Evolutionary conservation across 1,140 invertebrate genomes (phyloP).

Genomic region (Diorhabda elongata): DNA sequence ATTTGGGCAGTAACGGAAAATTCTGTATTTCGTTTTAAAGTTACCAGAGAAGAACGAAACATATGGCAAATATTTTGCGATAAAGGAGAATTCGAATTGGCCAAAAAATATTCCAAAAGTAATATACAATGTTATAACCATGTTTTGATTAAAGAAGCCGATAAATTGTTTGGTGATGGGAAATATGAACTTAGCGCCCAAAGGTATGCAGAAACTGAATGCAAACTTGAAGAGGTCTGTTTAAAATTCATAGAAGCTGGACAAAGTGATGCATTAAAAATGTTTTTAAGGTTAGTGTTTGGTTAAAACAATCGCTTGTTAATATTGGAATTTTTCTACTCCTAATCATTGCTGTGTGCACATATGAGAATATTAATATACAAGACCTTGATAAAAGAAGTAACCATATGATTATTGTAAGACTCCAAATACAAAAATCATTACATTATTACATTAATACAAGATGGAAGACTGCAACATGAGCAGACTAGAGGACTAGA

Average conservation of each 20-base stretch:
- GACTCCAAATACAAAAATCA: no score
- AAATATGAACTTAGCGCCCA: slow-evolving; percentile 81
- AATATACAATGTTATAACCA: slow-evolving; percentile 77
- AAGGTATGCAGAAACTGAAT: slow-evolving; percentile 82
- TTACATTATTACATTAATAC: no score
- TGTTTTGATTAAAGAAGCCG: slow-evolving; percentile 85
- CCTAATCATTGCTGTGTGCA: no score
- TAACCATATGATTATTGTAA: no score
- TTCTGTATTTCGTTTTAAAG: slow-evolving; percentile 81
- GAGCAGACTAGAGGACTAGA: no score
- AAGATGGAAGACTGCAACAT: no score
- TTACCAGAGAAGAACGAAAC: slow-evolving; percentile 80
- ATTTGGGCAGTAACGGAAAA: slow-evolving; percentile 85
- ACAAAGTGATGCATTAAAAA: slow-evolving; percentile 80
- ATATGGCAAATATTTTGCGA: slow-evolving; percentile 87
- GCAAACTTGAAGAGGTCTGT: slow-evolving; percentile 92
- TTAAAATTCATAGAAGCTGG: slow-evolving; percentile 85
- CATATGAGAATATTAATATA: no score
- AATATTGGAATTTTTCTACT: no score
- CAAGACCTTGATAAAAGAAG: no score
- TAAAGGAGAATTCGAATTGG: slow-evolving; percentile 81
- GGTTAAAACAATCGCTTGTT: neutral
- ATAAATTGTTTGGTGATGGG: slow-evolving; percentile 76
- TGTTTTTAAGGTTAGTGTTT: slow-evolving; percentile 61
- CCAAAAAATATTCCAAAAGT: slow-evolving; percentile 74